Percentiles rank a stretch among this genome's conserved stretches.
Evolutionary conservation across 2,888 invertebrate species (phyloP).

Genomic region (Sceliomorpha sp.): DNA sequence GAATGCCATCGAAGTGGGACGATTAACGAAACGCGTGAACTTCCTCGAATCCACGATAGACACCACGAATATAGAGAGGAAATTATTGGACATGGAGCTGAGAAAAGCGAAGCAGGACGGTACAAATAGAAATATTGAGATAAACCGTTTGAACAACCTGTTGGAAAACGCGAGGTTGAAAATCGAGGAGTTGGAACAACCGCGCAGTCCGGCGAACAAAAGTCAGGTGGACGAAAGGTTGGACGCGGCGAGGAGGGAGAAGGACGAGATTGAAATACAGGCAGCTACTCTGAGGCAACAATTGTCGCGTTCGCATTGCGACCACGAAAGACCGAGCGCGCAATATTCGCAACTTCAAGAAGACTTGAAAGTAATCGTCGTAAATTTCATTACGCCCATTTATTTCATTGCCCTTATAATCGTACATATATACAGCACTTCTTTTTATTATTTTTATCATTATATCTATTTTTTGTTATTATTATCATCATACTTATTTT

Average conservation of each 20-base stretch:
- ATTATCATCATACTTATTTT: no score
- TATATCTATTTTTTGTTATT: no score
- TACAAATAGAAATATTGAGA: constrained; percentile 89
- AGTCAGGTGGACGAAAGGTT: constrained; percentile 87
- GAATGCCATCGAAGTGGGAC: constrained; percentile 84
- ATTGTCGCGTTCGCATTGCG: constrained; percentile 85
- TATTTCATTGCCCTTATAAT: no score
- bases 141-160: constrained; percentile 87
- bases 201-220: constrained; percentile 85
- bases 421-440: no score
- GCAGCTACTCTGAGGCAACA: constrained; percentile 86
- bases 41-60: constrained; percentile 88
- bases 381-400: no score
- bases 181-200: constrained; percentile 87
- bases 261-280: constrained; percentile 86
- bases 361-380: constrained; percentile 85
- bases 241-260: constrained; percentile 86
- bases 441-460: constrained; percentile 28
- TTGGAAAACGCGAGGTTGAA: constrained; percentile 93
- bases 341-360: constrained; percentile 86
- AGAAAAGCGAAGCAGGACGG: constrained; percentile 87
- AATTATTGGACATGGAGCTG: constrained; percentile 87
- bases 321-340: constrained; percentile 85
- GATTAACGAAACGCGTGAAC: constrained; percentile 86
- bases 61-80: constrained; percentile 87